Conservation (phyloP, 2,113 vertebrate species). For the Calidris pugnax region DNA sequence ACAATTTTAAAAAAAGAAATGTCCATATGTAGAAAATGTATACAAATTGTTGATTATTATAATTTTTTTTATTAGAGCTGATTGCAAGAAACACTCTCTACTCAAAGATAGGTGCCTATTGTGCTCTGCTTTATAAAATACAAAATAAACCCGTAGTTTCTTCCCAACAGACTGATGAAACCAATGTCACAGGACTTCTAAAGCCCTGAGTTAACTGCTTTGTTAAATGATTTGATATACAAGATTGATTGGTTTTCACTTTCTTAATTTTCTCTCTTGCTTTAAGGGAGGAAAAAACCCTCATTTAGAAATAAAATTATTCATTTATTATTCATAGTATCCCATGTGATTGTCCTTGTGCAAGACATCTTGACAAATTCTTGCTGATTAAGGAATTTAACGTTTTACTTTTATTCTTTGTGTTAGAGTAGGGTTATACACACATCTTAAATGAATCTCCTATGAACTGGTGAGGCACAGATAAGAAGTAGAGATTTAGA, state of each 20-base stretch:
- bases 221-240: background rate
- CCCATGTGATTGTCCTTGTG: background rate
- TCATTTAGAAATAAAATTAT: background rate
- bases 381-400: background rate
- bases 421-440: background rate
- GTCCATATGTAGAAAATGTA: background rate
- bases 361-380: background rate
- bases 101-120: background rate
- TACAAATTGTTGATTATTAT: background rate
- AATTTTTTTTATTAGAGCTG: background rate
- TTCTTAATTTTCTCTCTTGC: background rate
- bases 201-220: background rate
- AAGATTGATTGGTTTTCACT: background rate
- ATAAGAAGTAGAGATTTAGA: background rate
- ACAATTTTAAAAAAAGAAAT: slow-evolving; percentile 44
- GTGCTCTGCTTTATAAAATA: background rate
- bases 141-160: background rate
- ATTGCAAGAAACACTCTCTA: background rate
- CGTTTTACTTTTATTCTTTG: background rate
- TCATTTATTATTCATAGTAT: background rate
- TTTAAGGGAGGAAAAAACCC: background rate
- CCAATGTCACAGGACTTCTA: background rate
- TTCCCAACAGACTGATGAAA: background rate
- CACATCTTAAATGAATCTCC: background rate
- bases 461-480: background rate